Conservation (phyloP, 1,140 invertebrate genomes). For the Trissolcus basalis region DNA sequence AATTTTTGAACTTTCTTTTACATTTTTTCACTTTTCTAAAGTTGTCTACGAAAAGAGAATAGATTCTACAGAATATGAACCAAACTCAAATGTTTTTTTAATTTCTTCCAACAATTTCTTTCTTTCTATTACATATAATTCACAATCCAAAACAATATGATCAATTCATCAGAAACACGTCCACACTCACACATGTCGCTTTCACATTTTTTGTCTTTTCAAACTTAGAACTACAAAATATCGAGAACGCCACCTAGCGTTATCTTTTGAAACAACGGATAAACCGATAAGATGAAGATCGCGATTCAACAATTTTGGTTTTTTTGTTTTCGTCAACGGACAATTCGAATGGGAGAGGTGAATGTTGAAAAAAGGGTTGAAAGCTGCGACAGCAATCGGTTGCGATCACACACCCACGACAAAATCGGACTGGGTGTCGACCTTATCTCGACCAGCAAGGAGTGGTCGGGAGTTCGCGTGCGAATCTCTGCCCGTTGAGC, state of each 20-base stretch:
- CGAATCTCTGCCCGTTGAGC: conserved; percentile 45
- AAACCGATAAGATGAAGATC: conserved; percentile 19
- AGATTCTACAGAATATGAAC: too few relatives aligned
- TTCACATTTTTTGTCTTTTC: too few relatives aligned
- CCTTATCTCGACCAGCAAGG: conserved; percentile 46
- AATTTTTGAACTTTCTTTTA: too few relatives aligned
- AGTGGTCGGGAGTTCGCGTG: conserved; percentile 54
- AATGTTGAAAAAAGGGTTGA: conserved; percentile 10
- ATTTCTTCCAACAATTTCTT: too few relatives aligned
- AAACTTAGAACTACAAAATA: conserved; percentile 21
- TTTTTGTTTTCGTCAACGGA: background rate
- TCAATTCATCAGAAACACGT: too few relatives aligned
- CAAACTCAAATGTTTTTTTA: too few relatives aligned
- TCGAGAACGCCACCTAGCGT: conserved; percentile 13
- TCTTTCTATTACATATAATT: too few relatives aligned
- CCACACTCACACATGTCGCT: too few relatives aligned
- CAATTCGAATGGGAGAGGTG: background rate
- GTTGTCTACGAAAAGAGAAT: too few relatives aligned
- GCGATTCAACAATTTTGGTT: conserved; percentile 5
- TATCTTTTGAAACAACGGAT: conserved; percentile 29
- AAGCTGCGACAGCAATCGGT: conserved; percentile 13
- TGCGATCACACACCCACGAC: conserved; percentile 42
- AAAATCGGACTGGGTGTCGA: conserved; percentile 30
- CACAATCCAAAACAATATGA: too few relatives aligned
- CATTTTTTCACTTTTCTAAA: too few relatives aligned